These are phyloP conservation scores for Acrobasis repandana DNA, from an alignment of 2,888 invertebrate species.

Conservation along the genomic window DNA sequence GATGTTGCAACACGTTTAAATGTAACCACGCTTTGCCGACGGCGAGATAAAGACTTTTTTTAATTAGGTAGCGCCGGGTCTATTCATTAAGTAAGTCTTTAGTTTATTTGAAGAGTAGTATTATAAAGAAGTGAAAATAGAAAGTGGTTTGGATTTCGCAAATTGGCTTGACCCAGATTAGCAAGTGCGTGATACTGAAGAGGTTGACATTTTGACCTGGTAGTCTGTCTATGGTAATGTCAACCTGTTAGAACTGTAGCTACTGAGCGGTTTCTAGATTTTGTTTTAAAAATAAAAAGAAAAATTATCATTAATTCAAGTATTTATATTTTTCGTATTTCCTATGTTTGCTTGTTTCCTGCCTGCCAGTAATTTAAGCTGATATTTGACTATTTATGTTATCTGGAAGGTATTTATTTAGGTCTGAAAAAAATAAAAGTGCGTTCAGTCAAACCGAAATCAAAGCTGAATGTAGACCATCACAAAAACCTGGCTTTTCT, in stretches of 20 bases:
- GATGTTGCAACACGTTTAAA: conserved; percentile 52
- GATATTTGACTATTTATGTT: background rate
- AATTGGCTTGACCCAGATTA: background rate
- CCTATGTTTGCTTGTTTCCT: too few species aligned
- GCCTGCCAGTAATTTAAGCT: background rate
- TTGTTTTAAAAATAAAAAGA: background rate
- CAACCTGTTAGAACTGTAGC: background rate
- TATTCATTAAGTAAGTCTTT: conserved; percentile 12
- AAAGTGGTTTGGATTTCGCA: conserved; percentile 7
- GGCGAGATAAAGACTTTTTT: conserved; percentile 17
- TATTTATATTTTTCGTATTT: too few species aligned
- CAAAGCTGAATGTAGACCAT: conserved; percentile 55
- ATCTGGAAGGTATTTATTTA: background rate
- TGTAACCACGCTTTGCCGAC: conserved; percentile 22
- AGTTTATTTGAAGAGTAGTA: conserved; percentile 8
- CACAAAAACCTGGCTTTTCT: conserved; percentile 51
- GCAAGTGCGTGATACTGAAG: background rate
- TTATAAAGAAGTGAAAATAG: conserved; percentile 11
- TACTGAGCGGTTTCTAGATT: background rate
- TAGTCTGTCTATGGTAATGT: background rate
- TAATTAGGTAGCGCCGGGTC: conserved; percentile 15
- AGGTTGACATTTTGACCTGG: background rate
- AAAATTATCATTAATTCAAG: too few species aligned
- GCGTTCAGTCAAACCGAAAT: conserved; percentile 35
- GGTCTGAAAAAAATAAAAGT: conserved; percentile 23